Evolutionary conservation across 2,888 invertebrate genomes (phyloP).

Genomic region (Tinea semifulvella): DNA sequence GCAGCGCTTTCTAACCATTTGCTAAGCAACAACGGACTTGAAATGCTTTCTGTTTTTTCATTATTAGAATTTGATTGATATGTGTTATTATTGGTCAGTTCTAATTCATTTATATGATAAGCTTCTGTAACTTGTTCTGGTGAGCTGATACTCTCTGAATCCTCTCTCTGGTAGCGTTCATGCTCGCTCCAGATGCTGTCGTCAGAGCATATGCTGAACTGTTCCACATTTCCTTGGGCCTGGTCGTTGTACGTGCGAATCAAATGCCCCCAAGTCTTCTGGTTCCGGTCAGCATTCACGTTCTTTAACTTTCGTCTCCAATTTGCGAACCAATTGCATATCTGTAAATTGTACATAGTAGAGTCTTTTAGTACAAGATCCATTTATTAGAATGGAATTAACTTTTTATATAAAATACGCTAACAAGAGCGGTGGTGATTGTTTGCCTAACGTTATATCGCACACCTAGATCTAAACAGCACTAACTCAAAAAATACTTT

Average conservation of each 20-base stretch:
- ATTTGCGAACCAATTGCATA: conserved; percentile 86
- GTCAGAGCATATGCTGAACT: conserved; percentile 80
- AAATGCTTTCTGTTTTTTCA: conserved; percentile 34
- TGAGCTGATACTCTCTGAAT: conserved; percentile 22
- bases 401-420: background rate
- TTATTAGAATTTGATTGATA: conserved; percentile 29
- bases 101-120: conserved; percentile 36
- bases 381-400: background rate
- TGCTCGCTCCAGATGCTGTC: conserved; percentile 82
- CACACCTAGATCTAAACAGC: background rate
- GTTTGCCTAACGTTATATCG: background rate
- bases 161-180: conserved; percentile 41
- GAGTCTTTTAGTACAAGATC: too few species aligned
- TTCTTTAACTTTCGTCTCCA: conserved; percentile 83
- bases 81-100: conserved; percentile 45
- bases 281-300: conserved; percentile 73
- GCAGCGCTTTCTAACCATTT: conserved; percentile 82
- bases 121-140: conserved; percentile 32
- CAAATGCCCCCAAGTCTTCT: conserved; percentile 78
- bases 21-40: conserved; percentile 69
- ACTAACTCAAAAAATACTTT: too few species aligned
- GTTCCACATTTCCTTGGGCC: conserved; percentile 81
- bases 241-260: conserved; percentile 78
- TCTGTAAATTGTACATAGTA: conserved; percentile 54
- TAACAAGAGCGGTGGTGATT: background rate